Evolutionary conservation across 2,113 vertebrate species (phyloP).

Genomic region (Brachypodius melanocephalos): DNA sequence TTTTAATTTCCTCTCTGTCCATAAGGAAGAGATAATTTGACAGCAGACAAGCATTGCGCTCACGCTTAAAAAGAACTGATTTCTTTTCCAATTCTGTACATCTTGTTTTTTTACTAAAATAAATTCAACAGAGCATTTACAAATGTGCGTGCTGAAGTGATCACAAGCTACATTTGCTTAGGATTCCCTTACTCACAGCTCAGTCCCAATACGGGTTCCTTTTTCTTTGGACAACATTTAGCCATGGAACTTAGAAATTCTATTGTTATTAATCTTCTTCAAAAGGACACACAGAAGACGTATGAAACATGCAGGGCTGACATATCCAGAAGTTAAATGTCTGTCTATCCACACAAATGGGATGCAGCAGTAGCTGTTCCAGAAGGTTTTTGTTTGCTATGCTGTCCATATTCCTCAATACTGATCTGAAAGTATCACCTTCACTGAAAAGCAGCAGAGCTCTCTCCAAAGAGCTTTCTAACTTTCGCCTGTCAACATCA

Average conservation of each 20-base stretch:
- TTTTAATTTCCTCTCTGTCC: constrained; percentile 62
- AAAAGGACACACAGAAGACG: background rate
- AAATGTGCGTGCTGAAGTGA: constrained; percentile 31
- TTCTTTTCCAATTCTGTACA: constrained; percentile 35
- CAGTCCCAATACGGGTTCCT: background rate
- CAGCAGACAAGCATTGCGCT: constrained; percentile 40
- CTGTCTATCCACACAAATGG: background rate
- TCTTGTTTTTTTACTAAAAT: constrained; percentile 50
- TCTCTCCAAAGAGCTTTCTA: background rate
- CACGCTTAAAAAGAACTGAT: constrained; percentile 51
- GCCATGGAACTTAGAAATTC: background rate
- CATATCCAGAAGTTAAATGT: background rate
- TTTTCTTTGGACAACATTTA: background rate
- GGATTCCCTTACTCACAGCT: background rate
- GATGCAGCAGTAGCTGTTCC: background rate
- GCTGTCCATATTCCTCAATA: background rate
- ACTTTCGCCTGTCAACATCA: background rate
- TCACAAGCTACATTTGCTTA: background rate
- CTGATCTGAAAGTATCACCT: background rate
- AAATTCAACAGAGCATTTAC: constrained; percentile 53
- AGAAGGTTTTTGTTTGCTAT: background rate
- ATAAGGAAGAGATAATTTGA: constrained; percentile 44
- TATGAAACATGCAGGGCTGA: background rate
- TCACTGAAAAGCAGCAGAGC: background rate
- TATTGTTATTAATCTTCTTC: background rate